Base-by-base conservation (phyloP, 2,888 invertebrate genomes). In the Temnothorax unifasciatus region DNA sequence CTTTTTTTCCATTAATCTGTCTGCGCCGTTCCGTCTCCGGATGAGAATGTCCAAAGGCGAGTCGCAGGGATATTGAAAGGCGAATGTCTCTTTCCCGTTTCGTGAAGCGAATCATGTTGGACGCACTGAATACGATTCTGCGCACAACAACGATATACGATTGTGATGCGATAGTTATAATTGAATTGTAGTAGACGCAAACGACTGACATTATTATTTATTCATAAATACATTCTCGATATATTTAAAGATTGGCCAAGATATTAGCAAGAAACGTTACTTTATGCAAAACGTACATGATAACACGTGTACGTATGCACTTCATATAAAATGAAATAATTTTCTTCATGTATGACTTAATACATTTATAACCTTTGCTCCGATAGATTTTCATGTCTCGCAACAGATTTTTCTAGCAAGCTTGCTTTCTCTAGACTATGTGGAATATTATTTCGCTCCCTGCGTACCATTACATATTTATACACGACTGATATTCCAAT, bases 1-100 rank as follows among this genome's bases (percentile, higher is more conserved):
- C 79, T 81, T 73, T 81, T 81, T 73, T 81, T 71, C 79, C 79
- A 81, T 81, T 81, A 81, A 81, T 73, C 79, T 81, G 79, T 81
- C 79, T 73, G 59, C 79, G 73, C 79, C 79, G 79, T 71, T 81
- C 71, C 57, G 71, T 71, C 71, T 71, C 57, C 59, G 73, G 79
- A 79, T 71, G 79, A 73, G 79, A 59, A 47, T 59, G 47, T 81
- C 47, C 59, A 59, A 81, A 81, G 73, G 79, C 73, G 79, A 47
- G 3, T 81, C 79, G 57, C 25, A 13, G 47, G 47, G 34, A 77
- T 11, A 25, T 34, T 77, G 18, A 81, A 81, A 81, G 73, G 59
- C 73, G 44, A 38, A 54, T 15, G 68, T 57, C 57, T 41, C 79
- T 29, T 18, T 69, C 1, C 44, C 79, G 29, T 57, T 69, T 57